phyloP scores from a whole-genome alignment of 2,888 invertebrate genomes.

The Thumatha senex region DNA sequence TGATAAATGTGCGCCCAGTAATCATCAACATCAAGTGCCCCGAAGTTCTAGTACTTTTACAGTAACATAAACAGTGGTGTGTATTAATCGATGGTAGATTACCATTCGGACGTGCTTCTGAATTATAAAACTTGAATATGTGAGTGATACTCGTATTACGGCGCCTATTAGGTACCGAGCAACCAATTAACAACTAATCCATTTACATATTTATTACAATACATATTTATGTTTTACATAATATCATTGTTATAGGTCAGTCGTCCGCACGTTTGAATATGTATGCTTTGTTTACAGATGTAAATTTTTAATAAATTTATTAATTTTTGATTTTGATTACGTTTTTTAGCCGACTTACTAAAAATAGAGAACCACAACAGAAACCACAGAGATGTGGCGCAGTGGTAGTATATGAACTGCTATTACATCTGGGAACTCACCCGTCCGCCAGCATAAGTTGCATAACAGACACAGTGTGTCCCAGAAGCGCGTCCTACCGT shows the following conservation, averaged over 20 bases:
- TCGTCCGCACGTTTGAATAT: constrained; percentile 20
- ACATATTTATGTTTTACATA: constrained; percentile 34
- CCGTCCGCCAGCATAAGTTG: too few species aligned
- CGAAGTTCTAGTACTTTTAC: not conserved
- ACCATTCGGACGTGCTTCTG: constrained; percentile 31
- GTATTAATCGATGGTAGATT: constrained; percentile 28
- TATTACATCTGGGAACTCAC: too few species aligned
- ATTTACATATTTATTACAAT: constrained; percentile 18
- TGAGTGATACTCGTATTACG: constrained; percentile 13
- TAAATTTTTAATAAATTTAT: not conserved
- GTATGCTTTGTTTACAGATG: constrained; percentile 12
- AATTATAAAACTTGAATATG: constrained; percentile 30
- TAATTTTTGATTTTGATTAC: not conserved
- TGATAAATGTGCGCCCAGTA: too few species aligned
- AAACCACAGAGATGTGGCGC: too few species aligned
- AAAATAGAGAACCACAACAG: too few species aligned
- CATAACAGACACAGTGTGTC: too few species aligned
- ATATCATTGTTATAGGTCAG: constrained; percentile 25
- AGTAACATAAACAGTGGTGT: constrained; percentile 8
- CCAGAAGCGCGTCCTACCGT: too few species aligned
- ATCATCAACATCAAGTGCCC: too few species aligned
- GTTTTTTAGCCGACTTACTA: too few species aligned
- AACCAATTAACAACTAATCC: constrained; percentile 17
- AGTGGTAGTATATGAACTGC: too few species aligned
- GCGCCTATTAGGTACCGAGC: constrained; percentile 7